Base-by-base conservation (phyloP, 2,113 vertebrate species). In the Hemicordylus capensis region DNA sequence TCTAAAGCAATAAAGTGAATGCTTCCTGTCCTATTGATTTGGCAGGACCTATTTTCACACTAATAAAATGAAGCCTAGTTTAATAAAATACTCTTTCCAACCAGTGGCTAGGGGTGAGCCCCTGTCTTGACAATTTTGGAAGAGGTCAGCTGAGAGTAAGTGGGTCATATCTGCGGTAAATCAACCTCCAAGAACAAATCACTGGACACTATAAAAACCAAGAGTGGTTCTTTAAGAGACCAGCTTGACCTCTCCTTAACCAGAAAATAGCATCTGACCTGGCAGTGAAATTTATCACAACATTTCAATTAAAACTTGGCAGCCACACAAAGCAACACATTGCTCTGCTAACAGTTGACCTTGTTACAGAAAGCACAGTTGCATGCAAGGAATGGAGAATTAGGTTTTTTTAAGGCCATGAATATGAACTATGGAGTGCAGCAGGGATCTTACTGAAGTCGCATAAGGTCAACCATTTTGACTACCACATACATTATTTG, bases 281-380 rank as follows among this genome's bases (percentile, higher is more conserved):
- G 84, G 83, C 73, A 89, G 93, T 91, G 93, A 97, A 96, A 98
- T 97, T 96, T 96, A 97, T 98, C 96, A 97, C 95, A 97, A 96
- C 92, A 95, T 97, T 98, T 98, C 96, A 97, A 96, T 97, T 98
- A 97, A 97, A 97, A 95, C 76, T 92, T 96, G 96, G 94, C 92
- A 95, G 94, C 81, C 92, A 79, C 54, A 76, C 83, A 82, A 80
- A 93, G 91, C 89, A 94, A 92, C 93, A 92, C 73, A 77, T 88
- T 90, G 85, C 73, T n/a, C 59, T 83, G 64, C 88, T 90, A 85
- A 70, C 80, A 83, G 92, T 70, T 97, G 95, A 97, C 95, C 95
- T 97, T 95, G 92, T 85, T 95, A 78, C 80, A 86, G 84, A 87
- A 94, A 95, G 48, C 64, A 70, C 66, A 39, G 26, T 80, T 81